Base-by-base conservation (phyloP, 1,140 invertebrate genomes). In the Thaumetopoea pityocampa region DNA sequence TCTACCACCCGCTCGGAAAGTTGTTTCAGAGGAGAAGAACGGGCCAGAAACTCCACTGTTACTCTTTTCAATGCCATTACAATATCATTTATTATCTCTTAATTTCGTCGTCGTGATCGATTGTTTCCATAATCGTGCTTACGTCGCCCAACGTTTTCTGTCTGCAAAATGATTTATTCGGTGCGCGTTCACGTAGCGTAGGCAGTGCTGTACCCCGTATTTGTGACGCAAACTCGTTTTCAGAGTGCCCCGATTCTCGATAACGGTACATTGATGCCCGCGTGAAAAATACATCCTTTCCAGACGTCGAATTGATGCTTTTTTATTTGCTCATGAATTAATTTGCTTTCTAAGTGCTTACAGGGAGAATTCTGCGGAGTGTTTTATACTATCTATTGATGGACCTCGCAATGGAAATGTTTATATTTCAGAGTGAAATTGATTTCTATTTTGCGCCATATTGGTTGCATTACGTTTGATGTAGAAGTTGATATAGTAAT, bases 161-260 rank as follows among this genome's bases (percentile, higher is more conserved):
- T 60, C 63, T 58, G 24, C 12, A 27, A 46, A 63, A n/a, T 67
- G 63, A 72, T 68, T 73, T 70, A 73, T 74, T 62, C 56, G 53
- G 35, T 42, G 36, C 38, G 44, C 63, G 67, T 72, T 71, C 57
- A 68, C 53, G 38, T 43, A 52, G 50, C 42, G 43, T 61, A n/a
- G 10, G 32, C 18, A 30, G 19, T 56, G 54, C 66, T 65, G 59
- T n/a, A n/a, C 58, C 59, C 47, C 43, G 20, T 46, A 40, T 67
- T 64, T 70, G 57, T 69, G 53, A 57, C 50, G 62, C 29, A 60
- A 53, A 64, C 63, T 30, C 42, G 37, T 24, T 48, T 52, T 36
- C 35, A 26, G 27, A 70, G 62, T 34, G 54, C 50, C 47, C 28
- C 34, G 6, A 15, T 27, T 37, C 51, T 57, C 50, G 45, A 29